Evolutionary conservation across 2,797 vertebrate genomes (phyloP), one percentile per base, ranked within the genome.

Genomic region (Manis javanica): DNA sequence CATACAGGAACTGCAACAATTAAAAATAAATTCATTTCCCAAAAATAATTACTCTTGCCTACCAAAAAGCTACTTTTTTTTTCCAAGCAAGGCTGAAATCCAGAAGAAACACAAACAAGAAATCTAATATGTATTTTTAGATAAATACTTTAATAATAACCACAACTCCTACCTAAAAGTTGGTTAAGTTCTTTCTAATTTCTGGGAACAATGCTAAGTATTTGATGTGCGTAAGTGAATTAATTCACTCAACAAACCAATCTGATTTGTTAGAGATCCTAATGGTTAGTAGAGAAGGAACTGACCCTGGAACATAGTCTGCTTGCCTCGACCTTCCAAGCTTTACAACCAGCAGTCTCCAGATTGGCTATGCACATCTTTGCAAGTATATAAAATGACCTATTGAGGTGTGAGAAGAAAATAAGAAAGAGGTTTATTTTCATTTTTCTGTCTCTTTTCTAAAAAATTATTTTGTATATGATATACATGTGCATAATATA

Each of bases 91-190:
- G n/a, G 11, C 61, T 37, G 29, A 68, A 90, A 31, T 18, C 26
- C 66, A 59, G 49, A 79, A 95, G 64, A 92, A 69, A 74, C 9
- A 21, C 11, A 51, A 92, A 14, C 29, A 26, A 39, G 63, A 72
- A 11, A 1, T n/a, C 3, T 13, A 19, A 0, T 4, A 4, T 4
- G 24, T 19, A 46, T 77, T 34, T 72, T 39, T 55, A 71, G 68
- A 1, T 18, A 59, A 42, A 37, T 68, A 13, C 26, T 66, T 64
- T 13, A 61, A 21, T 24, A 13, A 84, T 57, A 26, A 66, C 11
- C 39, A 57, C 37, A 61, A 37, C 1, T 24, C 26, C 9, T 39
- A 42, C 2, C 21, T 82, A 59, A 46, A 37, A 68, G 3, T 39
- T 16, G 55, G 7, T 68, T 64, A 71, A 87, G 9, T 31, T 57